Evolutionary conservation across 2,888 invertebrate genomes (phyloP).

Genomic region (Agrenia bidenticulata): DNA sequence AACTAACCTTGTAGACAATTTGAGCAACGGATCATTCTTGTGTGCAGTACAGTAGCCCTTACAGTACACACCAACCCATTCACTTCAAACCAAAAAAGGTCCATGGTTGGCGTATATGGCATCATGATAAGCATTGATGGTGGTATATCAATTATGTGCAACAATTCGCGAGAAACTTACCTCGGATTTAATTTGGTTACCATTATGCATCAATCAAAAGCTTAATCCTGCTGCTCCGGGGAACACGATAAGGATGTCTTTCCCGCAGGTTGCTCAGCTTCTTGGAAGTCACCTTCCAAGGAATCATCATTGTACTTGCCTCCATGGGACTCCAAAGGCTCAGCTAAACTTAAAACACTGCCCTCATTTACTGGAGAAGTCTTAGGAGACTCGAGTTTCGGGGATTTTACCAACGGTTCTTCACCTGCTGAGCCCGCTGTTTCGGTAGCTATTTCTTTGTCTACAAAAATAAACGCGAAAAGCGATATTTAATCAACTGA

Average conservation of each 20-base stretch:
- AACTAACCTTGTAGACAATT: conserved; percentile 1
- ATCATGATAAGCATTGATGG: neutral
- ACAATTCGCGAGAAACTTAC: conserved; percentile 22
- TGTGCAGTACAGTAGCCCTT: neutral
- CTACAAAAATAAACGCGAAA: neutral
- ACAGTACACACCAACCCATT: conserved; percentile 6
- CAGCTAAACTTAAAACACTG: no score
- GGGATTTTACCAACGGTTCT: neutral
- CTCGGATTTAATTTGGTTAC: conserved; percentile 23
- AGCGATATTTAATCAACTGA: no score
- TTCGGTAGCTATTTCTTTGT: no score
- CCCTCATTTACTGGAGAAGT: neutral
- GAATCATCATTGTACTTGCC: no score
- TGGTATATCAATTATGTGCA: neutral
- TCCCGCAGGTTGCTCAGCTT: no score
- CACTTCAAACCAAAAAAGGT: neutral
- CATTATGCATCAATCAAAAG: conserved; percentile 18
- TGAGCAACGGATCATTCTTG: neutral
- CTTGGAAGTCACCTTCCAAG: no score
- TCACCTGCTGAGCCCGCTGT: neutral
- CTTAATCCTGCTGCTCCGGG: conserved; percentile 3
- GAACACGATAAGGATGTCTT: neutral
- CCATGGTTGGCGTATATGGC: neutral
- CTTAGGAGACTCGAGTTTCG: neutral
- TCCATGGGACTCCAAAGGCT: no score